A percentile compares a stretch with the other conserved stretches of the same genome.
Conservation (phyloP, 1,140 invertebrate species). For the Listronotus oregonensis region DNA sequence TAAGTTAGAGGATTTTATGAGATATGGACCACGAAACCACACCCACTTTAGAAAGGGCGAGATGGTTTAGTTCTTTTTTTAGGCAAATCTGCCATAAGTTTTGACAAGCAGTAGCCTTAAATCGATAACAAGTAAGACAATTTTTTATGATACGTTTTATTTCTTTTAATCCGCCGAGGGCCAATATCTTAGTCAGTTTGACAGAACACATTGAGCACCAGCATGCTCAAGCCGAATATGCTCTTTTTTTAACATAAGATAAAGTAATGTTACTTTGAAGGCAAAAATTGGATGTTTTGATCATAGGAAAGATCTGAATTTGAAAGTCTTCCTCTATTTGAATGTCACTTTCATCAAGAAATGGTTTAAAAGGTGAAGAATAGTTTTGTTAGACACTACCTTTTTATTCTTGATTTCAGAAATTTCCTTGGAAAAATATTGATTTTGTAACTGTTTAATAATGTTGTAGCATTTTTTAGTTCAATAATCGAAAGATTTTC, state of each 20-base stretch:
- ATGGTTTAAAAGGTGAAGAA: constrained; percentile 17
- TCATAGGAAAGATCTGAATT: constrained; percentile 28
- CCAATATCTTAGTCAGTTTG: constrained; percentile 32
- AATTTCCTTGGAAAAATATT: constrained; percentile 4
- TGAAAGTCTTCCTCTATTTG: constrained; percentile 43
- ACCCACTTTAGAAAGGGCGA: constrained; percentile 15
- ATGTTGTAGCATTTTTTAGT: no score
- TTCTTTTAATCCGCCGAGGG: constrained; percentile 6
- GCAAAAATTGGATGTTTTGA: constrained; percentile 37
- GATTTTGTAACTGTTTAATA: no score
- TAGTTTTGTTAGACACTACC: constrained; percentile 6
- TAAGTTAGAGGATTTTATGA: no score
- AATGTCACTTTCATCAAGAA: constrained; percentile 36
- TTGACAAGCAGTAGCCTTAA: no score
- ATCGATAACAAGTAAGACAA: constrained; percentile 29
- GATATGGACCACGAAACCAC: no score
- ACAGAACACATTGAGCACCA: constrained; percentile 21
- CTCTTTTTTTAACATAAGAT: no score
- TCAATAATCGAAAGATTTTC: no score
- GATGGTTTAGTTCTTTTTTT: not conserved
- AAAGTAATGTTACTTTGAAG: constrained; percentile 14
- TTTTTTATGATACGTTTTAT: constrained; percentile 19
- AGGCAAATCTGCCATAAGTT: no score
- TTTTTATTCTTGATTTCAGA: constrained; percentile 8
- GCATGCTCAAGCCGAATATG: constrained; percentile 28